Evolutionary conservation across 1,140 invertebrate genomes (phyloP), one percentile per base, ranked within the genome.

Genomic region (Cheumatopsyche charites): DNA sequence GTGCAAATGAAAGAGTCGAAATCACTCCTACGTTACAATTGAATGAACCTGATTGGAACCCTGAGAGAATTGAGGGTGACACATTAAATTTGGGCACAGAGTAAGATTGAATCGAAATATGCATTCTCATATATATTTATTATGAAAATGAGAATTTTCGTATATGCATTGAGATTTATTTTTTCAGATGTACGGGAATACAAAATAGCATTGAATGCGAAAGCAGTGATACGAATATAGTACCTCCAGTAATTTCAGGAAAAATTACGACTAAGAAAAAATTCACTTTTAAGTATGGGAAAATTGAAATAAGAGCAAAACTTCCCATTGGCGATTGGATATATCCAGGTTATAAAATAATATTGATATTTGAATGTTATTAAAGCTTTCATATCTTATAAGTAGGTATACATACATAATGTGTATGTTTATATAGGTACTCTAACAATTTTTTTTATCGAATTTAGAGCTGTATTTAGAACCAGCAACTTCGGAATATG

Each of bases 251-350:
- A 0, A 80, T 87, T 15, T 91, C 91, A 0, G 90, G 88, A 5
- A 86, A 88, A 75, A 78, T 94, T 26, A 87, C 87, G 17, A 91
- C 91, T 0, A 87, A 86, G 69, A 81, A 88, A 41, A 82, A 81
- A 15, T 92, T 94, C 75, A 83, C 81, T 72, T 91, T 92, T 78
- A 87, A 86, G 73, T 94, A 90, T 76, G 92, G 92, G 11, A 86
- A 85, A 77, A 85, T 94, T n/a, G 91, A 94, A 79, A 84, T 94
- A 4, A 83, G 86, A 12, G 92, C 92, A 0, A 92, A 91, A 79
- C 79, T 94, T 76, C 92, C 92, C 0, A 81, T 83, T 75, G 92
- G 92, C 45, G 90, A 91, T 79, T 94, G 92, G 92, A 74, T 94
- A 1, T 90, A 90, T 86, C 92, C 92, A 80, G 88, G 90, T 89